Evolutionary conservation across 1,140 invertebrate species (phyloP).

Genomic region (Chionoecetes opilio): DNA sequence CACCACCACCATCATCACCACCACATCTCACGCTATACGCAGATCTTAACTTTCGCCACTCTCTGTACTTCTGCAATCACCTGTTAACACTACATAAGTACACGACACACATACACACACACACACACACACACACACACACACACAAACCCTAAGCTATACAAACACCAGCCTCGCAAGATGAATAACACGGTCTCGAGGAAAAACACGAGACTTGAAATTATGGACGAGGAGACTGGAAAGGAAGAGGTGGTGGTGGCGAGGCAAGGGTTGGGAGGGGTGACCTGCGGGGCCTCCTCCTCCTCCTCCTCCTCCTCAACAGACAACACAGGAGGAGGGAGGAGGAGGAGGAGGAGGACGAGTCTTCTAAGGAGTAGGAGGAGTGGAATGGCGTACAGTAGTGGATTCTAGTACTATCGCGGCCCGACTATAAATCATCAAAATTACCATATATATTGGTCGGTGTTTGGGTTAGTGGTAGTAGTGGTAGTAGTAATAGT

Average conservation of each 20-base stretch:
- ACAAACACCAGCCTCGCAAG: no score
- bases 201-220: not conserved
- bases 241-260: not conserved
- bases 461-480: not conserved
- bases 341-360: not conserved
- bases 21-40: no score
- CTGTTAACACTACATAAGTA: not conserved
- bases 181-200: no score
- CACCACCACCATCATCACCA: not conserved
- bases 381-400: slow-evolving; percentile 15
- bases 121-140: slow-evolving; percentile 4
- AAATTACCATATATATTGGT: slow-evolving; percentile 11
- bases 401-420: not conserved
- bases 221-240: not conserved
- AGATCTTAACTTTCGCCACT: no score
- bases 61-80: no score
- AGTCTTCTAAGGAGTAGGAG: not conserved
- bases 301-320: not conserved
- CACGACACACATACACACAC: slow-evolving; percentile 7
- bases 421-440: not conserved
- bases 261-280: not conserved
- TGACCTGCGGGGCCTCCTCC: not conserved
- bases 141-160: not conserved
- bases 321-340: not conserved
- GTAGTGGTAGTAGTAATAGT: not conserved